Percentiles rank a stretch among this genome's conserved stretches.
Evolutionary conservation across 2,113 vertebrate species (phyloP).

Genomic region (Thymallus thymallus): DNA sequence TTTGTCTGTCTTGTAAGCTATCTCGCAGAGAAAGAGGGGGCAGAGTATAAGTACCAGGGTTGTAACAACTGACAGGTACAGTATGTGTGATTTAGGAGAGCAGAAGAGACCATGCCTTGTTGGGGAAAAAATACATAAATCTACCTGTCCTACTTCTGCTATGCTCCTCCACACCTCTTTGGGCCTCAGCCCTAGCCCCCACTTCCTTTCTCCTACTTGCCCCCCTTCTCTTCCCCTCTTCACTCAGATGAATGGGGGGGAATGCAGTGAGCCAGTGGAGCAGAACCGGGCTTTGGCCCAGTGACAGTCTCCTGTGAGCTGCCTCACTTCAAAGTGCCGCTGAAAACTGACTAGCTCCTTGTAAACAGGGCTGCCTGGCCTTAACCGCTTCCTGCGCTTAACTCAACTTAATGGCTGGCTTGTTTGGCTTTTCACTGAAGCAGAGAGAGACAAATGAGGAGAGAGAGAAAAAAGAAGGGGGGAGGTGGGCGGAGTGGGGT

Average conservation of each 20-base stretch:
- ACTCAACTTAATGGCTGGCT: slow-evolving; percentile 72
- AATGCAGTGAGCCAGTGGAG: slow-evolving; percentile 71
- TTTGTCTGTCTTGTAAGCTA: slow-evolving; percentile 33
- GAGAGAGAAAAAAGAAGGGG: slow-evolving; percentile 38
- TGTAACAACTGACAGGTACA: slow-evolving; percentile 51
- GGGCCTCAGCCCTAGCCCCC: slow-evolving; percentile 12
- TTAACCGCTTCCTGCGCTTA: slow-evolving; percentile 73
- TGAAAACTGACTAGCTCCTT: slow-evolving; percentile 72
- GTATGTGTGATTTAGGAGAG: slow-evolving; percentile 56
- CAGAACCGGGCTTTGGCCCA: slow-evolving; percentile 57
- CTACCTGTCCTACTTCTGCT: slow-evolving; percentile 35
- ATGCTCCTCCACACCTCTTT: slow-evolving; percentile 31
- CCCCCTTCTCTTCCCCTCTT: slow-evolving; percentile 40
- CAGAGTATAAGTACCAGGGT: slow-evolving; percentile 35
- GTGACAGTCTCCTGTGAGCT: slow-evolving; percentile 70
- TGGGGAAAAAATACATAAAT: slow-evolving; percentile 50
- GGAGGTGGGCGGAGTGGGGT: slow-evolving; percentile 40
- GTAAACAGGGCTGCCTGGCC: slow-evolving; percentile 71
- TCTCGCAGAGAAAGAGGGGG: background rate
- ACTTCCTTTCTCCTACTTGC: slow-evolving; percentile 9
- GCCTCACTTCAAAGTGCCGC: slow-evolving; percentile 70
- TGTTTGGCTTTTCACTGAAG: slow-evolving; percentile 71
- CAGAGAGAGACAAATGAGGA: slow-evolving; percentile 52
- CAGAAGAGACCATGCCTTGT: slow-evolving; percentile 18
- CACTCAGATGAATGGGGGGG: slow-evolving; percentile 66